Evolutionary conservation across 2,888 invertebrate species (phyloP), one percentile per base, ranked within the genome.

Genomic region (Hipparchia sbordonii): DNA sequence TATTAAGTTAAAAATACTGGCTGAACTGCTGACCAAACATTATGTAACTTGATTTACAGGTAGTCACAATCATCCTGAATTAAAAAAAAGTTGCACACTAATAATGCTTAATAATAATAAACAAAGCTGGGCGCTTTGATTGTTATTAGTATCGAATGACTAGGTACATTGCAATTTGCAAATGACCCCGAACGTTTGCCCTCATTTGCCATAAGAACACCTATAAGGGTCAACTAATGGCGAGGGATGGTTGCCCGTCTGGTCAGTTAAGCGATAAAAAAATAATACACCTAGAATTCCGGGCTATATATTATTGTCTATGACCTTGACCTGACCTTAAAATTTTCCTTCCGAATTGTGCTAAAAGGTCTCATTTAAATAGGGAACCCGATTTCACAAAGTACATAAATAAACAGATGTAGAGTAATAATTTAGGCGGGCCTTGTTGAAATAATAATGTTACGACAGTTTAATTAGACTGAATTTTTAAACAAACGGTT

Each of bases 281-380:
- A 39, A 45, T 1, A 62, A 12, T n/a, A 46, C 12, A 46, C 61
- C 46, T 3, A 6, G 13, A 46, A n/a, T 46, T n/a, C 61, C 46
- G 46, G 12, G 45, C 6, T 12, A 59, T n/a, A 39, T 61, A 23
- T 6, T 23, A 9, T 51, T 56, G 56, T 13, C 60, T 45, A 10
- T 12, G 46, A 46, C 67, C 57, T 67, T 10, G 67, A 57, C 45
- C 56, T 57, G 67, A 67, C 56, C 67, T 46, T 67, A 57, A 39
- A 57, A 56, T 13, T 57, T 57, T 57, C 13, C 56, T 46, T 57
- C 57, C 56, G 10, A 56, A 67, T 57, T 57, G 57, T 57, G 67
- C 57, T 57, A 67, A 54, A 54, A 54, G 45, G 57, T 56, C 67
- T 67, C 67, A 67, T 67, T 67, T 57, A 67, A 46, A 67, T 46